Percentiles rank a stretch among this genome's conserved stretches.
phyloP scores from a whole-genome alignment of 2,797 vertebrate genomes.

The Acomys russatus region DNA sequence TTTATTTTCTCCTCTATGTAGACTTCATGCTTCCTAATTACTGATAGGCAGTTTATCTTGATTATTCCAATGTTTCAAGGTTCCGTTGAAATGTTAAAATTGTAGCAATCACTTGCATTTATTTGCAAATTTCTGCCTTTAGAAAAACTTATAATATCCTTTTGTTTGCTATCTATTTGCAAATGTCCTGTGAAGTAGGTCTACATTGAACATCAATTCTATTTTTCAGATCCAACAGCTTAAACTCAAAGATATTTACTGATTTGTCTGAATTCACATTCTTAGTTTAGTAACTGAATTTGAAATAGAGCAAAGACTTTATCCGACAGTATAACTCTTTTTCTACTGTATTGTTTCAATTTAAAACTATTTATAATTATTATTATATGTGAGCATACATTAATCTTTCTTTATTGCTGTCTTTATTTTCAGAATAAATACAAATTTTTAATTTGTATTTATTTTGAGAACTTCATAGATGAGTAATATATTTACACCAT shows the following conservation, averaged over 20 bases:
- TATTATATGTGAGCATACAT: background rate
- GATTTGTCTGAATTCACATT: conserved; percentile 53
- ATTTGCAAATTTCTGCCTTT: conserved; percentile 6
- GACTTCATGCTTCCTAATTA: background rate
- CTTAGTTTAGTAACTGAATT: background rate
- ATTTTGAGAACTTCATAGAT: background rate
- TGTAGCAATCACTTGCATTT: conserved; percentile 34
- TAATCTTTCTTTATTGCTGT: background rate
- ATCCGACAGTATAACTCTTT: background rate
- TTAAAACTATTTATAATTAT: background rate
- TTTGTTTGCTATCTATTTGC: conserved; percentile 43
- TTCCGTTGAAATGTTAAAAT: conserved; percentile 19
- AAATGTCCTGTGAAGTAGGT: conserved; percentile 6
- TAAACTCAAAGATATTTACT: conserved; percentile 11
- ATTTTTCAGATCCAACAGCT: conserved; percentile 55
- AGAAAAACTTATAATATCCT: background rate
- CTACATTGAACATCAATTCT: background rate
- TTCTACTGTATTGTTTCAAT: background rate
- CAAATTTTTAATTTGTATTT: background rate
- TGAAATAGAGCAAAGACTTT: conserved; percentile 21
- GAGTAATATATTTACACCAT: background rate
- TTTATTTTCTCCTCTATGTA: conserved; percentile 59
- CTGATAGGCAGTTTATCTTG: conserved; percentile 38
- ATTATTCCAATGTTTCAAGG: conserved; percentile 26
- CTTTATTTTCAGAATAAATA: background rate